Conservation (phyloP, 2,888 invertebrate genomes). For the Heteromurus nitidus region DNA sequence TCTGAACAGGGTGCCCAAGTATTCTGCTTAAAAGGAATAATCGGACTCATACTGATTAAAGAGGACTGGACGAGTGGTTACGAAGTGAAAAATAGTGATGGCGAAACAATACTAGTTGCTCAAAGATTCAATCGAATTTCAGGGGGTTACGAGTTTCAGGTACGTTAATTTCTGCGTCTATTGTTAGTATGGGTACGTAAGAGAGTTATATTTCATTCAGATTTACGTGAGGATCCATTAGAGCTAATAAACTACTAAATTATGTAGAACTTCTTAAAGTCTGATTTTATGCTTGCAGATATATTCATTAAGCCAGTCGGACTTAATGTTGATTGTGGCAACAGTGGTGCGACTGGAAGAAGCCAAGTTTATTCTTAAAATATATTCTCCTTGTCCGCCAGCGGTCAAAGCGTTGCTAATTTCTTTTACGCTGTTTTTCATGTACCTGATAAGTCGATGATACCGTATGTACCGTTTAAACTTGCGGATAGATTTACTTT, state of each 20-base stretch:
- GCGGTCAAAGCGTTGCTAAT: conserved; percentile 58
- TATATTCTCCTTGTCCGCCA: conserved; percentile 62
- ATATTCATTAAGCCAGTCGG: conserved; percentile 41
- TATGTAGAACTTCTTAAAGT: no score
- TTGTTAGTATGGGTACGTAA: not conserved
- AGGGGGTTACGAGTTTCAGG: conserved; percentile 69
- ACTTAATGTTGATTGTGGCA: conserved; percentile 55
- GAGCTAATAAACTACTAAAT: no score
- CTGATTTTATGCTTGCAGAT: conserved; percentile 43
- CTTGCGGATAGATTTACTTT: not conserved
- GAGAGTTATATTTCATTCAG: not conserved
- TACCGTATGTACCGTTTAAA: no score
- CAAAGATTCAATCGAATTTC: conserved; percentile 63
- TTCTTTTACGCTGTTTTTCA: conserved; percentile 61
- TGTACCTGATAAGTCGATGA: conserved; percentile 62
- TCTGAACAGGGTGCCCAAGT: conserved; percentile 50
- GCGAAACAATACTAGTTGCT: conserved; percentile 59
- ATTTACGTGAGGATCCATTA: no score
- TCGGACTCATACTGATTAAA: conserved; percentile 59
- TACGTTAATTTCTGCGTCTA: conserved; percentile 16
- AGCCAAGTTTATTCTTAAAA: conserved; percentile 66
- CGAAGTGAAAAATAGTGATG: conserved; percentile 65
- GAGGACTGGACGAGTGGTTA: conserved; percentile 63
- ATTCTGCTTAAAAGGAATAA: conserved; percentile 60
- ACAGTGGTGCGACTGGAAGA: conserved; percentile 66